These are phyloP conservation scores for Scaptomyza caliginosa DNA, from an alignment of 2,888 invertebrate species.

Conservation along the genomic window DNA sequence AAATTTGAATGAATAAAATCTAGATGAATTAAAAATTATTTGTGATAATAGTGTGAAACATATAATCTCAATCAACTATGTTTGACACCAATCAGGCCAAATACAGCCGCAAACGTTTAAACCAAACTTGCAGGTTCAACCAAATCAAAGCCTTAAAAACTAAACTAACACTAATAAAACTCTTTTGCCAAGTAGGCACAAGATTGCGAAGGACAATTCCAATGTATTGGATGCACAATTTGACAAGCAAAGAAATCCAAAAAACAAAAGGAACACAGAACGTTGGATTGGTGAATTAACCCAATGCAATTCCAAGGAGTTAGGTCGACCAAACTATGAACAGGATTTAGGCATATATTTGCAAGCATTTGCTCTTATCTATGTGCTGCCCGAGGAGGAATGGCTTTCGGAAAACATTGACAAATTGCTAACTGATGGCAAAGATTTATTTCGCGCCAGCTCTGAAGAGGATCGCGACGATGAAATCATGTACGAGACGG, in stretches of 20 bases:
- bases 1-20: constrained; percentile 16
- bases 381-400: constrained; percentile 76
- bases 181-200: not conserved
- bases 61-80: constrained; percentile 7
- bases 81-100: not conserved
- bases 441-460: constrained; percentile 38
- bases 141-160: not conserved
- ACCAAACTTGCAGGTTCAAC: constrained; percentile 16
- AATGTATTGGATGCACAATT: not conserved
- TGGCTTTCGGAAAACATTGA: constrained; percentile 78
- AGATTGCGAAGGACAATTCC: not conserved
- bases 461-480: constrained; percentile 20
- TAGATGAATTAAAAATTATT: constrained; percentile 1
- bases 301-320: constrained; percentile 24
- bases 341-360: constrained; percentile 72
- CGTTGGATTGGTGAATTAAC: constrained; percentile 13
- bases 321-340: constrained; percentile 25
- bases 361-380: constrained; percentile 79
- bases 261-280: not conserved
- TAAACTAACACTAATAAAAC: not conserved
- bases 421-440: constrained; percentile 73
- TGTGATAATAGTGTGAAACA: not conserved
- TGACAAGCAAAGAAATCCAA: not conserved
- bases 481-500: constrained; percentile 5
- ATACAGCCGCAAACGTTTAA: constrained; percentile 2